Conservation (phyloP, 53 echinoderm and acorn worm species). For the Actinopyga echinites region DNA sequence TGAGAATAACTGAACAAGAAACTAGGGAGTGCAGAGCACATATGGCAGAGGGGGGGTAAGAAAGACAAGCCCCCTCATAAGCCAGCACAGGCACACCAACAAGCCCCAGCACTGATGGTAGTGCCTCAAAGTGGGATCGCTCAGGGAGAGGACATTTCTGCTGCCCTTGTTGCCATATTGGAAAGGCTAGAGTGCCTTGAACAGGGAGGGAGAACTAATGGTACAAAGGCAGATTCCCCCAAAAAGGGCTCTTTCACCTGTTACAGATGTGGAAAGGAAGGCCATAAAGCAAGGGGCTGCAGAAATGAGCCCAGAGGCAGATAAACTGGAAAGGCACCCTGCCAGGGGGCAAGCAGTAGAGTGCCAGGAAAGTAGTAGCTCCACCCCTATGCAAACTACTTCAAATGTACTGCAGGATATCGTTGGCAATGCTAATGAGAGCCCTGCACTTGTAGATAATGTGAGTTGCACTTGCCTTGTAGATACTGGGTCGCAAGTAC, state of each 20-base stretch:
- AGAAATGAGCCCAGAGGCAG: neutral
- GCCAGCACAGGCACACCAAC: neutral
- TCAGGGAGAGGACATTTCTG: neutral
- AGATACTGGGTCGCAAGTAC: constrained; percentile 33
- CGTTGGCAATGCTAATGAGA: neutral
- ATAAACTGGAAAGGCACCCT: neutral
- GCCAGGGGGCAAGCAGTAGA: neutral
- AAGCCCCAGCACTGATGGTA: neutral
- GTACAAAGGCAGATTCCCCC: neutral
- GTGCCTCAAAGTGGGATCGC: too few relatives aligned
- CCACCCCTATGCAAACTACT: neutral
- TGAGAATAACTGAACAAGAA: neutral
- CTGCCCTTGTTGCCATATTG: neutral
- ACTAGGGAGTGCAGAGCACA: neutral
- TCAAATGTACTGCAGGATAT: neutral
- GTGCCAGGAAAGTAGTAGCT: neutral
- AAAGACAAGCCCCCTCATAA: neutral
- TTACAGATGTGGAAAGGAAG: neutral
- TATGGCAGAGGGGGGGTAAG: neutral
- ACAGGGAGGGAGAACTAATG: neutral
- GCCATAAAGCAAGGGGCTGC: constrained; percentile 5
- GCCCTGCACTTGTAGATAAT: neutral
- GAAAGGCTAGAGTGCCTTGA: neutral
- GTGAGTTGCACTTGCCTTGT: neutral
- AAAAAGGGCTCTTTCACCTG: neutral